Evolutionary conservation across 2,888 invertebrate genomes (phyloP).

Genomic region (Spialia ferax): DNA sequence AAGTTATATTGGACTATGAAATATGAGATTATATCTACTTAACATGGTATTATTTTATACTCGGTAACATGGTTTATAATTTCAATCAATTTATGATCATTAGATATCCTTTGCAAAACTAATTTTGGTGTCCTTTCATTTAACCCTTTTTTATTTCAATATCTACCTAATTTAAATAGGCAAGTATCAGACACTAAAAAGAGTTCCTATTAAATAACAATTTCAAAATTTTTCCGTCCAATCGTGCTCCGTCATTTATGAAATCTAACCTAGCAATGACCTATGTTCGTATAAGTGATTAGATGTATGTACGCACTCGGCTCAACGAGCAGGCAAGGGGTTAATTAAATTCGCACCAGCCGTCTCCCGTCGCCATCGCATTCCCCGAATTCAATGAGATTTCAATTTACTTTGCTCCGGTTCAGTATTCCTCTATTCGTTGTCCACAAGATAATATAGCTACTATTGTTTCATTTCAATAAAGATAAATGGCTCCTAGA

Average conservation of each 20-base stretch:
- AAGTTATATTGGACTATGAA: slow-evolving; percentile 45
- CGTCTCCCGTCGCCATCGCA: slow-evolving; percentile 78
- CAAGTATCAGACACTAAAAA: too few relatives aligned
- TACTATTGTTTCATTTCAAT: slow-evolving; percentile 62
- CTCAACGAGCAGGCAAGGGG: slow-evolving; percentile 80
- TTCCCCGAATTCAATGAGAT: slow-evolving; percentile 85
- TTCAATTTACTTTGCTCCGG: slow-evolving; percentile 83
- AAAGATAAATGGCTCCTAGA: too few relatives aligned
- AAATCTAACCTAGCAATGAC: slow-evolving; percentile 42
- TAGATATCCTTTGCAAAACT: too few relatives aligned
- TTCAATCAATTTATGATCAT: not conserved
- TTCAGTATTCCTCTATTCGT: slow-evolving; percentile 64
- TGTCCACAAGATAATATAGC: slow-evolving; percentile 67
- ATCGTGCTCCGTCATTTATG: slow-evolving; percentile 41
- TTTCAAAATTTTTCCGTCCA: slow-evolving; percentile 6
- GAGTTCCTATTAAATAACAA: not conserved
- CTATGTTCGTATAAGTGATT: slow-evolving; percentile 48
- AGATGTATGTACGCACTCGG: slow-evolving; percentile 60
- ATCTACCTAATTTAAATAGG: too few relatives aligned
- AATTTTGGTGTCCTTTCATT: too few relatives aligned
- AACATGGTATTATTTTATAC: not conserved
- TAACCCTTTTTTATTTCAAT: too few relatives aligned
- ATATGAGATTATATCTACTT: slow-evolving; percentile 34
- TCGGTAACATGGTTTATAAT: not conserved
- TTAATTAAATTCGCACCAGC: slow-evolving; percentile 86